A percentile compares a stretch with the other conserved stretches of the same genome.
Evolutionary conservation across 2,797 vertebrate genomes (phyloP).

Genomic region (Mus caroli): DNA sequence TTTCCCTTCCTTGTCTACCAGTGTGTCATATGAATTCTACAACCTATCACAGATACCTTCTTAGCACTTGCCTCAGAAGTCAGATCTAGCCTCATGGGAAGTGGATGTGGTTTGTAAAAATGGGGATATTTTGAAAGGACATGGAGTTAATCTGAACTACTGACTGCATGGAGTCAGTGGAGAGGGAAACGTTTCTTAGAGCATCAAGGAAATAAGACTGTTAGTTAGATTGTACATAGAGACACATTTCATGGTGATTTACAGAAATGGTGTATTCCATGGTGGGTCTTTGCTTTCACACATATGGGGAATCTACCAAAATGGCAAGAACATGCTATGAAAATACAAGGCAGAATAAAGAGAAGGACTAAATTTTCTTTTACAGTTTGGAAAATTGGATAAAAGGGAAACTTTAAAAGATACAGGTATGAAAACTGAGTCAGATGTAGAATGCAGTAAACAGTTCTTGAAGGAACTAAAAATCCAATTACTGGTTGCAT

Average conservation of each 20-base stretch:
- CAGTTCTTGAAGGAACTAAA: not conserved
- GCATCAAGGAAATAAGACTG: not conserved
- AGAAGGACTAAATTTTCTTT: not conserved
- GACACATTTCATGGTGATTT: not conserved
- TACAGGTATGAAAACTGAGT: not conserved
- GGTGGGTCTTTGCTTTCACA: not conserved
- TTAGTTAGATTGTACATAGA: accelerated
- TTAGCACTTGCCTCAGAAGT: not conserved
- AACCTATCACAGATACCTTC: not conserved
- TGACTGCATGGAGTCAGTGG: not conserved
- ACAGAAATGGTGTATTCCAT: not conserved
- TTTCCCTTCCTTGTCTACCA: not conserved
- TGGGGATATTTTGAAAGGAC: not conserved
- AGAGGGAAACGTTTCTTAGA: not conserved
- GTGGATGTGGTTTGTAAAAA: not conserved
- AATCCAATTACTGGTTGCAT: not conserved
- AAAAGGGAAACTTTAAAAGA: not conserved
- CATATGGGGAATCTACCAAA: not conserved
- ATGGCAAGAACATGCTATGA: not conserved
- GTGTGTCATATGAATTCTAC: not conserved
- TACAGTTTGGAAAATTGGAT: not conserved
- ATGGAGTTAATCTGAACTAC: not conserved
- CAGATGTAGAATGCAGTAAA: not conserved
- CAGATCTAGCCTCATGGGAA: not conserved
- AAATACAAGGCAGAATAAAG: not conserved